Conservation (phyloP, 64 coral and sea anemone species). For the Acropora yongei region DNA sequence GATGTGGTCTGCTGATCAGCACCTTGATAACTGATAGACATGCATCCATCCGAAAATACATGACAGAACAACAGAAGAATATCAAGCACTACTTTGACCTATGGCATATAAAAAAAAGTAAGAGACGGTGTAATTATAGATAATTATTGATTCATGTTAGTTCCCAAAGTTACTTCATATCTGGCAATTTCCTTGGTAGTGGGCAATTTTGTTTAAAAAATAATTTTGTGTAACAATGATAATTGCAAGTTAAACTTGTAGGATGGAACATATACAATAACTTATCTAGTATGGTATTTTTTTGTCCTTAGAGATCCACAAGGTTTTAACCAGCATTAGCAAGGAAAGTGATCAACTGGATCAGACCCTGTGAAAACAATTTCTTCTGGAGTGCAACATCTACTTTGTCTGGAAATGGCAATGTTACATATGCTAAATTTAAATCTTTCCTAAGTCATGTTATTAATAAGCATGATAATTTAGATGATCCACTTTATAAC, state of each 20-base stretch:
- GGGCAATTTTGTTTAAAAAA: conserved; percentile 3
- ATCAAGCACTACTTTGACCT: conserved; percentile 72
- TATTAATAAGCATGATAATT: conserved; percentile 55
- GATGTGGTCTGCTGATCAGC: no score
- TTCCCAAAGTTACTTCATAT: conserved; percentile 27
- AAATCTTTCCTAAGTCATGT: conserved; percentile 66
- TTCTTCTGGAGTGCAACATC: conserved; percentile 73
- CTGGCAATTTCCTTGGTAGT: neutral
- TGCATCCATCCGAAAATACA: conserved; percentile 31
- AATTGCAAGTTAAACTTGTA: neutral
- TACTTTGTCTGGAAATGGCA: conserved; percentile 66
- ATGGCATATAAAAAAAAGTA: conserved; percentile 59
- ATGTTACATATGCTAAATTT: conserved; percentile 76
- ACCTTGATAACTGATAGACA: no score
- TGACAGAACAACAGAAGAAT: conserved; percentile 29
- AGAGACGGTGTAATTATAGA: neutral
- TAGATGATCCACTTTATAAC: conserved; percentile 60
- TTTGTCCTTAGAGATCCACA: no score
- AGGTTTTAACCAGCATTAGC: conserved; percentile 39
- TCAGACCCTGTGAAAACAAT: conserved; percentile 68
- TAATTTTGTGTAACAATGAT: neutral
- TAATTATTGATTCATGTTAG: neutral
- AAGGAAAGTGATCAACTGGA: conserved; percentile 56
- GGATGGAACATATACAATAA: conserved; percentile 23
- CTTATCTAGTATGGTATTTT: no score